phyloP scores from a whole-genome alignment of 2,888 invertebrate genomes.

The Craniophora ligustri region DNA sequence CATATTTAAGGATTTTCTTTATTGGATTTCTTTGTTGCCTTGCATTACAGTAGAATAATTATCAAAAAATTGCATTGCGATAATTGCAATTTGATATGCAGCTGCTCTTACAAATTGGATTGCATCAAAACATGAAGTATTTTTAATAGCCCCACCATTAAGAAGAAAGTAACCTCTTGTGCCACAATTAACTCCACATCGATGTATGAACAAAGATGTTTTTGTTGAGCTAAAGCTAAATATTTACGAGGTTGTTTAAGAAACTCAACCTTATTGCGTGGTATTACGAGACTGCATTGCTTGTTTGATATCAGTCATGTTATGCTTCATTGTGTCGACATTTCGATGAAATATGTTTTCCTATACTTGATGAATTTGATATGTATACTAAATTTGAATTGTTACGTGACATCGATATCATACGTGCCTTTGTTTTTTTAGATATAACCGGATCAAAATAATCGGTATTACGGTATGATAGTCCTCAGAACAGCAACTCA shows the following conservation, averaged over 20 bases:
- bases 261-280: conserved; percentile 36
- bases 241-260: conserved; percentile 23
- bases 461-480: no score
- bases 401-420: background rate
- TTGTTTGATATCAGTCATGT: conserved; percentile 9
- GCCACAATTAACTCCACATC: conserved; percentile 42
- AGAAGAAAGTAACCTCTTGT: conserved; percentile 36
- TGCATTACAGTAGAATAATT: background rate
- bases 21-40: no score
- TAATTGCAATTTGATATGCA: conserved; percentile 21
- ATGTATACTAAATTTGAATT: conserved; percentile 19
- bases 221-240: conserved; percentile 50
- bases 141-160: conserved; percentile 43
- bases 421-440: conserved; percentile 2
- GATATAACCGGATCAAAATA: no score
- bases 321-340: conserved; percentile 24
- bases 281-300: conserved; percentile 7
- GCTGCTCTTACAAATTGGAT: conserved; percentile 34
- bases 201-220: conserved; percentile 56
- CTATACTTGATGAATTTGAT: conserved; percentile 25
- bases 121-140: conserved; percentile 28
- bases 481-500: no score
- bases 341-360: conserved; percentile 31
- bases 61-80: conserved; percentile 1
- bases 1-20: no score